A percentile compares a stretch with the other conserved stretches of the same genome.
Conservation (phyloP, 2,797 vertebrate species). For the Adelosebastes latens region DNA sequence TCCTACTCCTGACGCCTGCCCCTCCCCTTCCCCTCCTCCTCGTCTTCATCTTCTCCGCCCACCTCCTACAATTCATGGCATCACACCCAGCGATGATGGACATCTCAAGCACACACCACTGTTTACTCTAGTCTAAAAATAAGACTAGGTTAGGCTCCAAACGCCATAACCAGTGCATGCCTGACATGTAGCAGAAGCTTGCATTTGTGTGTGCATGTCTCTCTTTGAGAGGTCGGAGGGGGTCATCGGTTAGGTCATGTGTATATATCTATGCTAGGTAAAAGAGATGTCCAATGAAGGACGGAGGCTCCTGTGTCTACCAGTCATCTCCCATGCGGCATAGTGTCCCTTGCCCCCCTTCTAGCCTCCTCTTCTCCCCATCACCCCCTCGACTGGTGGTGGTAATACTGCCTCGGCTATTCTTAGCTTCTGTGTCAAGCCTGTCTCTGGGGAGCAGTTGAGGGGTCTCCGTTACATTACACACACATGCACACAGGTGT, state of each 20-base stretch:
- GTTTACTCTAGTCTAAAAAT: slow-evolving; percentile 79
- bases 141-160: slow-evolving; percentile 70
- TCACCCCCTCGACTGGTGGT: slow-evolving; percentile 25
- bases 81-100: slow-evolving; percentile 49
- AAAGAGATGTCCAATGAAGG: slow-evolving; percentile 61
- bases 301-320: slow-evolving; percentile 41
- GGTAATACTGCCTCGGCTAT: slow-evolving; percentile 67
- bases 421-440: slow-evolving; percentile 78
- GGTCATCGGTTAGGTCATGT: slow-evolving; percentile 42
- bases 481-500: slow-evolving; percentile 53
- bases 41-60: slow-evolving; percentile 40
- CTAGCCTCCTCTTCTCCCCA: slow-evolving; percentile 6
- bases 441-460: slow-evolving; percentile 67
- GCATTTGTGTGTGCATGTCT: neutral
- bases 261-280: slow-evolving; percentile 51
- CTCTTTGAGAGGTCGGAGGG: slow-evolving; percentile 5
- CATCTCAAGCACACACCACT: slow-evolving; percentile 59
- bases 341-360: slow-evolving; percentile 40
- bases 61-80: slow-evolving; percentile 33
- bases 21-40: slow-evolving; percentile 33
- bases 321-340: slow-evolving; percentile 49
- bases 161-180: slow-evolving; percentile 58
- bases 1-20: slow-evolving; percentile 25
- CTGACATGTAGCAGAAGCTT: slow-evolving; percentile 42
- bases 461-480: slow-evolving; percentile 56